Evolutionary conservation across 1,140 invertebrate genomes (phyloP).

Genomic region (Drosophila melanogaster): DNA sequence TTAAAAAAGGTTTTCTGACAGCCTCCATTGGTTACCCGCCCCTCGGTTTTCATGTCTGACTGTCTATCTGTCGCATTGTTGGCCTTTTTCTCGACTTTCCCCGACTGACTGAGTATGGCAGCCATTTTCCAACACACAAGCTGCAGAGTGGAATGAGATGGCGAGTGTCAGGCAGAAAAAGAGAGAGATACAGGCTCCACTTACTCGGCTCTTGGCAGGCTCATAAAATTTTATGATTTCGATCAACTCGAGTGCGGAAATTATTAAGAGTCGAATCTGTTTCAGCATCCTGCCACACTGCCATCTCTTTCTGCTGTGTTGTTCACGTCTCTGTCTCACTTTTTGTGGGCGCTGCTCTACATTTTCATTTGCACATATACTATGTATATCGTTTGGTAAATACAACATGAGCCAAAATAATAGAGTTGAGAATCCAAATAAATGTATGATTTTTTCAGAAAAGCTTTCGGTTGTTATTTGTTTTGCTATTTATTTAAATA

Average conservation of each 20-base stretch:
- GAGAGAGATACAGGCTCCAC: conserved; percentile 44
- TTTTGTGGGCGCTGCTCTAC: conserved; percentile 40
- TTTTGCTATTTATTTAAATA: no score
- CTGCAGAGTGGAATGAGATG: conserved; percentile 13
- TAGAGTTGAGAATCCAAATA: neutral
- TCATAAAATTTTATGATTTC: conserved; percentile 84
- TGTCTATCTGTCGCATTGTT: conserved; percentile 44
- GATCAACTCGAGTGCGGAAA: conserved; percentile 84
- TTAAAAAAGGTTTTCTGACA: conserved; percentile 61
- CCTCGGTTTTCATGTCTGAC: conserved; percentile 16
- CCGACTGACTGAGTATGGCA: conserved; percentile 62
- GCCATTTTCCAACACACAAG: conserved; percentile 63
- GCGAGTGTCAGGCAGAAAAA: conserved; percentile 4
- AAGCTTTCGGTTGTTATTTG: neutral
- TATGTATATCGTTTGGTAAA: conserved; percentile 4
- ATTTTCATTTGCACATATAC: conserved; percentile 18
- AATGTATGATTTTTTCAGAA: neutral
- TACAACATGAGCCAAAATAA: conserved; percentile 2
- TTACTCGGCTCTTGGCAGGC: conserved; percentile 74
- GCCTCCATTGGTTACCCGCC: conserved; percentile 9
- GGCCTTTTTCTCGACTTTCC: conserved; percentile 30
- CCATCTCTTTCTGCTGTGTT: conserved; percentile 18
- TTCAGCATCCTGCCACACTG: conserved; percentile 70
- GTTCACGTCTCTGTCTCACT: conserved; percentile 5
- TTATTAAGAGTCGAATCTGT: conserved; percentile 84